Evolutionary conservation across 2,113 vertebrate genomes (phyloP).

Genomic region (Podiceps cristatus): DNA sequence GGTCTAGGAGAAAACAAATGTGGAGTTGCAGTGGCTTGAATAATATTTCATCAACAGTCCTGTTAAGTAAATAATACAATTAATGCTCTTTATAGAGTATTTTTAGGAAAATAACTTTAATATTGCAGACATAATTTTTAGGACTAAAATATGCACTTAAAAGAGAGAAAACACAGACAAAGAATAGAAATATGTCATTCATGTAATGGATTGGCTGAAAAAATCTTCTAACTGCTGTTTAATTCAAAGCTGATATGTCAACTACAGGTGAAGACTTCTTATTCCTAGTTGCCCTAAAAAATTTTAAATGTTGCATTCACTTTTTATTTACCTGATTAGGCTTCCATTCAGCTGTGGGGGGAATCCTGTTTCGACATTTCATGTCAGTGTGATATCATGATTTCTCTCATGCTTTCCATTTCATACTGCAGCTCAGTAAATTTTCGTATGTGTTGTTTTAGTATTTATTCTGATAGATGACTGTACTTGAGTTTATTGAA

Average conservation of each 20-base stretch:
- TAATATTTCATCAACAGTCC: neutral
- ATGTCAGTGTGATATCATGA: neutral
- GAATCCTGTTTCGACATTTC: neutral
- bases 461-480: neutral
- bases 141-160: neutral
- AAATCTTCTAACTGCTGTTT: neutral
- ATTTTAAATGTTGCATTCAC: neutral
- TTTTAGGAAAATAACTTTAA: neutral
- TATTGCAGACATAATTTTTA: neutral
- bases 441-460: neutral
- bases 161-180: neutral
- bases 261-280: neutral
- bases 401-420: neutral
- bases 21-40: neutral
- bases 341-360: rapidly evolving
- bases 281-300: neutral
- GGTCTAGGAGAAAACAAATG: neutral
- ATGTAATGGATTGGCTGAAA: neutral
- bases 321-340: neutral
- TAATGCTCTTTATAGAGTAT: neutral
- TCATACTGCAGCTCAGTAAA: neutral
- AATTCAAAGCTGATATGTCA: neutral
- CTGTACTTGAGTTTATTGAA: neutral
- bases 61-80: neutral
- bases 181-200: neutral